Evolutionary conservation across 2,113 vertebrate species (phyloP).

Genomic region (Poeciliopsis prolifica): DNA sequence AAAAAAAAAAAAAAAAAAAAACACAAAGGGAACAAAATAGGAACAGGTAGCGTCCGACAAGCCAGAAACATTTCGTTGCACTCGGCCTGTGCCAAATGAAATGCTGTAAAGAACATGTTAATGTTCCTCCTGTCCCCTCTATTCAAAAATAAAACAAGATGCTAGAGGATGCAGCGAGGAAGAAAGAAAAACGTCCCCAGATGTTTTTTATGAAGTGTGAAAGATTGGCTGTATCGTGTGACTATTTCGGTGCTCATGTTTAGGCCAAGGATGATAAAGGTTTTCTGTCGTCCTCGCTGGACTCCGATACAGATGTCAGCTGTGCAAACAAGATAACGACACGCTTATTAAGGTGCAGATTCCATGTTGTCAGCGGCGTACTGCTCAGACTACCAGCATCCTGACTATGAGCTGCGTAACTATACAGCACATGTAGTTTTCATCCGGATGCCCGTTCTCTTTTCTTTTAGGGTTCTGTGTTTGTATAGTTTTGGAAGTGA

Average conservation of each 20-base stretch:
- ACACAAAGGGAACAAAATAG: constrained; percentile 27
- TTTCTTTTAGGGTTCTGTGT: constrained; percentile 19
- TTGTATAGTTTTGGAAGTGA: constrained; percentile 13
- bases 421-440: background rate
- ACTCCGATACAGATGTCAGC: constrained; percentile 21
- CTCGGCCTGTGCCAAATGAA: background rate
- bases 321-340: background rate
- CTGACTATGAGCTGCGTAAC: background rate
- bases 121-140: constrained; percentile 21
- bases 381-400: background rate
- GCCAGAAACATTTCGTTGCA: constrained; percentile 12
- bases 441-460: constrained; percentile 15
- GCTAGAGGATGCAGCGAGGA: constrained; percentile 49
- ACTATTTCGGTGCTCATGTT: constrained; percentile 15
- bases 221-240: background rate
- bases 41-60: constrained; percentile 14
- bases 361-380: constrained; percentile 11
- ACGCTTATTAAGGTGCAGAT: background rate
- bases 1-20: no score
- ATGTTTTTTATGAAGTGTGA: constrained; percentile 46
- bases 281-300: constrained; percentile 7
- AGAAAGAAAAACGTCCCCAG: constrained; percentile 40
- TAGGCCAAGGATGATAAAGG: constrained; percentile 14
- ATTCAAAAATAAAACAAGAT: constrained; percentile 57
- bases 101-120: no score